Evolutionary conservation across 37 sponge, comb jelly and placozoan species (phyloP), one percentile per base, ranked within the genome.

Genomic region (Diacarnus erythraeanus): DNA sequence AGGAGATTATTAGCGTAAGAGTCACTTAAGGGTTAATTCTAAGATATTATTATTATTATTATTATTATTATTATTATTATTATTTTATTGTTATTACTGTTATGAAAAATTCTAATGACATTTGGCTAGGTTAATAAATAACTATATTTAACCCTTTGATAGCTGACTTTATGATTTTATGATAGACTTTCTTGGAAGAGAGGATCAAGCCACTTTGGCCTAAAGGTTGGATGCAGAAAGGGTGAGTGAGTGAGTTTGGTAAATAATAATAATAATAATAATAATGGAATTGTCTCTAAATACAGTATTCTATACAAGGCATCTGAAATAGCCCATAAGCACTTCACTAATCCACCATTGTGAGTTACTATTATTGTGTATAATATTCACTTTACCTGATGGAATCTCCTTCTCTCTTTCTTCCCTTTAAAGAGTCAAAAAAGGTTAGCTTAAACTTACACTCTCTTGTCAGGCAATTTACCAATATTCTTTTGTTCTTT

Each of bases 151-250:
- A 47, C 51, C 12, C 12, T 42, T 31, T 20, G 9, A 69, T 69
- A 4, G 35, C 37, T 30, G 18, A 36, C 10, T 25, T 34, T 36
- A 54, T 61, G 38, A 47, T n/a, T 38, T 59, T 34, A 56, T 43
- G 10, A 39, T 75, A 91, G 91, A 47, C 78, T 60, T 91, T 91
- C 61, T 57, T 91, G n/a, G 87, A 91, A 6, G 74, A 77, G 6
- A 58, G 59, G 20, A 63, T 91, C 23, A 91, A 74, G 47, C 91
- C 87, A 21, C 34, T 91, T 21, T 91, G 91, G 91, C 91, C 91
- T 2, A 91, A 83, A 74, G 91, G 91, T 54, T 91, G 91, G 91
- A 85, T 91, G 82, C 83, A 74, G 43, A 91, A 86, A 63, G 59
- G 87, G 86, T 85, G 56, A 3, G 76, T 79, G 1, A n/a, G n/a